Evolutionary conservation across 2,797 vertebrate genomes (phyloP).

Genomic region (Borostomias antarcticus): DNA sequence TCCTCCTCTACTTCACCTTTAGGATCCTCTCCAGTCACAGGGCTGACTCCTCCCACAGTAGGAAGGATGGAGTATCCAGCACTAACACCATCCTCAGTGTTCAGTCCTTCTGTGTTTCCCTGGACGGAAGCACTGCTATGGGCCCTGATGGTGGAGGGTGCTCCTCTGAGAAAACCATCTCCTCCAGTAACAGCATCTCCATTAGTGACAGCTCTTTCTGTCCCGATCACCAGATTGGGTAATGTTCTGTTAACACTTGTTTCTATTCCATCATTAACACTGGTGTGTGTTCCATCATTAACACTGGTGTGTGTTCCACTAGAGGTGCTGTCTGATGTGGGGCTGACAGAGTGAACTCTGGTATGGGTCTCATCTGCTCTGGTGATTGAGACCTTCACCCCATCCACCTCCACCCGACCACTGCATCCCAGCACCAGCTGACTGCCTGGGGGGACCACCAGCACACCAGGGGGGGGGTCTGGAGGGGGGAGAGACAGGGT

Average conservation of each 20-base stretch:
- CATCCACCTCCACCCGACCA: constrained; percentile 64
- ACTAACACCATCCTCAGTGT: not conserved
- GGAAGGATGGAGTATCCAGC: not conserved
- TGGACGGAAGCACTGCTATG: not conserved
- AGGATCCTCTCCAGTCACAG: not conserved
- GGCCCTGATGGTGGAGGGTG: not conserved
- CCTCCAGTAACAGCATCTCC: not conserved
- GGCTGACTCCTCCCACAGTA: not conserved
- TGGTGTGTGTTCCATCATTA: not conserved
- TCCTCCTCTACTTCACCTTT: not conserved
- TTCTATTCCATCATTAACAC: not conserved
- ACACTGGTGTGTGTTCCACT: not conserved
- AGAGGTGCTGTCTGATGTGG: not conserved
- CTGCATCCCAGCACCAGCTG: constrained; percentile 65
- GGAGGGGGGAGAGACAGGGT: constrained; percentile 25
- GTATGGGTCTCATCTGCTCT: not conserved
- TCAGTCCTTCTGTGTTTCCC: not conserved
- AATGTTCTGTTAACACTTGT: not conserved
- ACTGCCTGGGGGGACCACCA: constrained; percentile 60
- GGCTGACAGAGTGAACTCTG: not conserved
- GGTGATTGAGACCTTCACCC: constrained; percentile 36
- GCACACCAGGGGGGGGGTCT: constrained; percentile 64
- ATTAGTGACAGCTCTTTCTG: not conserved
- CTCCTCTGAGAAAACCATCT: too few relatives aligned
- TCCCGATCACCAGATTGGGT: not conserved